These are phyloP conservation scores for Typhlichthys subterraneus DNA, from an alignment of 2,797 vertebrate genomes.

Conservation along the genomic window DNA sequence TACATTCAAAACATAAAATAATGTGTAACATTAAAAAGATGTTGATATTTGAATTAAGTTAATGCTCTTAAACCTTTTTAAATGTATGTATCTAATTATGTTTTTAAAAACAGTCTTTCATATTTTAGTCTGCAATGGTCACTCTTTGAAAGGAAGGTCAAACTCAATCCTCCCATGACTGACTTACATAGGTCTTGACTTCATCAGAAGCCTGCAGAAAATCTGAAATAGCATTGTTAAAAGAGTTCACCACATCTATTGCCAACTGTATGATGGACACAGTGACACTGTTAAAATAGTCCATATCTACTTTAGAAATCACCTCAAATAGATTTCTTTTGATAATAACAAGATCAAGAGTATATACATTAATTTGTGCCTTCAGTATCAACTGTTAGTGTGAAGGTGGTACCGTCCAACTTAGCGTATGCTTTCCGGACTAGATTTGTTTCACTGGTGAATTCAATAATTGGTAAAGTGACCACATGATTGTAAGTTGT, in stretches of 20 bases:
- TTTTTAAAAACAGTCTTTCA: conserved; percentile 56
- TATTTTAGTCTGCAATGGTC: conserved; percentile 48
- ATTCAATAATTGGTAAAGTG: conserved; percentile 68
- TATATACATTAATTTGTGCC: conserved; percentile 64
- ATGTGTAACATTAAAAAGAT: conserved; percentile 33
- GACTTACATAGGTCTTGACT: conserved; percentile 65
- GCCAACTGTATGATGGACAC: conserved; percentile 32
- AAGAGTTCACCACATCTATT: conserved; percentile 51
- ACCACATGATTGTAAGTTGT: conserved; percentile 82
- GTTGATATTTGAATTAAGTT: conserved; percentile 52
- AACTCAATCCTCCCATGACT: conserved; percentile 79
- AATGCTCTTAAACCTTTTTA: conserved; percentile 27
- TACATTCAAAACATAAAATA: conserved; percentile 66
- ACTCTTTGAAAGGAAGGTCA: conserved; percentile 77
- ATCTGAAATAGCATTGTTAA: conserved; percentile 58
- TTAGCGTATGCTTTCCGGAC: conserved; percentile 74
- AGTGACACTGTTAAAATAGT: conserved; percentile 12
- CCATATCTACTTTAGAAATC: conserved; percentile 52
- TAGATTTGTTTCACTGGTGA: conserved; percentile 77
- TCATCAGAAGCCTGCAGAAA: conserved; percentile 71
- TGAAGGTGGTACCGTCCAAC: conserved; percentile 69
- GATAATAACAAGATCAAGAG: conserved; percentile 40
- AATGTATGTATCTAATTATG: conserved; percentile 41
- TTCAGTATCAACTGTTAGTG: conserved; percentile 67
- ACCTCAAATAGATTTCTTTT: conserved; percentile 63